Conservation (phyloP, 2,888 invertebrate genomes). For the Ormyrus labotus region DNA sequence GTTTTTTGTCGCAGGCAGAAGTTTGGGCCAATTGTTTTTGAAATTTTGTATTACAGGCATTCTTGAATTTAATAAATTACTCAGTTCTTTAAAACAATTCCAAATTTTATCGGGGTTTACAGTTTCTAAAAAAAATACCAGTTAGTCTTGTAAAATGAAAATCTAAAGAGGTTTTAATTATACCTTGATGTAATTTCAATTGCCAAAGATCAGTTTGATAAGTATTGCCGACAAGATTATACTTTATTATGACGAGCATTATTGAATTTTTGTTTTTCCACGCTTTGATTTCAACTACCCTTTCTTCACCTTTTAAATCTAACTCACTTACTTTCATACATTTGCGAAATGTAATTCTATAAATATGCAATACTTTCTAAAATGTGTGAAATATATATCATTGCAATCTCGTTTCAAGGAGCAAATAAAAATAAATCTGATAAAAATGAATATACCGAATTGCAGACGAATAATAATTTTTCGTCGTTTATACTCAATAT, state of each 20-base stretch:
- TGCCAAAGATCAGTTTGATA: constrained; percentile 62
- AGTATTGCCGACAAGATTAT: constrained; percentile 27
- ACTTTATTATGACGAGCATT: constrained; percentile 60
- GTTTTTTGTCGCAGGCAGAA: constrained; percentile 58
- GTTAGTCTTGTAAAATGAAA: not conserved
- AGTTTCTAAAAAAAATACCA: constrained; percentile 5
- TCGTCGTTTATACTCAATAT: constrained; percentile 59
- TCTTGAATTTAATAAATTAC: constrained; percentile 59
- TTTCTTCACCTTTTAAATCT: constrained; percentile 50
- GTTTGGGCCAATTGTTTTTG: constrained; percentile 59
- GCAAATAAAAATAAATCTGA: not conserved
- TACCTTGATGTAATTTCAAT: constrained; percentile 33
- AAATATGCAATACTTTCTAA: constrained; percentile 61
- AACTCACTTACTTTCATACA: constrained; percentile 53
- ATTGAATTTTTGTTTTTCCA: constrained; percentile 54
- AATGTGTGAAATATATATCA: not conserved
- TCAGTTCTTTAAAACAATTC: constrained; percentile 62
- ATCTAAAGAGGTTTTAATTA: not conserved
- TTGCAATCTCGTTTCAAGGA: too few species aligned
- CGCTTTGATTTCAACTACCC: constrained; percentile 61
- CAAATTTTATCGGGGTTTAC: constrained; percentile 13
- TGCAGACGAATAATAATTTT: constrained; percentile 62
- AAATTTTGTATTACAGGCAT: constrained; percentile 60
- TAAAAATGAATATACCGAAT: constrained; percentile 58
- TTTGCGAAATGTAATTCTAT: constrained; percentile 58